Percentiles rank a stretch among this genome's conserved stretches.
Evolutionary conservation across 2,888 invertebrate species (phyloP).

Genomic region (Scaptomyza cyrtandrae): DNA sequence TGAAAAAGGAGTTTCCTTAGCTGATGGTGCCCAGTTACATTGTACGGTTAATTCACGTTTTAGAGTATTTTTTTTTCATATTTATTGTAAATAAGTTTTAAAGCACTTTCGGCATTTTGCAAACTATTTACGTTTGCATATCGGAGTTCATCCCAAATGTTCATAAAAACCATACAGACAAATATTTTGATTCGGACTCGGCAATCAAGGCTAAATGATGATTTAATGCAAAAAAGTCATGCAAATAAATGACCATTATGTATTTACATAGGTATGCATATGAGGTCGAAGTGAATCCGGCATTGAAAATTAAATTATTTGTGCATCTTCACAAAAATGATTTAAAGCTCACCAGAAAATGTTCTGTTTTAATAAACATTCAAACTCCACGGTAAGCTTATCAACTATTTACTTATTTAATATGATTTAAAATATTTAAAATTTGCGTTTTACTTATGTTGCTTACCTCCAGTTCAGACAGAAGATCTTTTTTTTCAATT

Average conservation of each 20-base stretch:
- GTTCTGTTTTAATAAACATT: no score
- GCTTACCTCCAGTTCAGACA: slow-evolving; percentile 90
- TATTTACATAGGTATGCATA: no score
- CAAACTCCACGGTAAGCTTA: no score
- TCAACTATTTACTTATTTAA: no score
- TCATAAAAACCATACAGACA: neutral
- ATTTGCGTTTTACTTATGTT: neutral
- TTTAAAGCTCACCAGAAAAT: no score
- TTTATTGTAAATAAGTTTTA: neutral
- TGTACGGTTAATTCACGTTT: neutral
- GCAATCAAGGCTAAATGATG: neutral
- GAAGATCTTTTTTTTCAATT: slow-evolving; percentile 93
- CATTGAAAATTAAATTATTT: no score
- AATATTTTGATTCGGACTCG: neutral
- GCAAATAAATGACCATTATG: neutral
- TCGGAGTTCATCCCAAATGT: neutral
- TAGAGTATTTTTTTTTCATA: neutral
- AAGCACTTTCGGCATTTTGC: neutral
- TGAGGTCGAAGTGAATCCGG: no score
- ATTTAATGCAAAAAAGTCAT: neutral
- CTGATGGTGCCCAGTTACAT: neutral
- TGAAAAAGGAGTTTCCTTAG: neutral
- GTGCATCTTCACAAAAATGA: neutral
- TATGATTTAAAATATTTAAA: neutral
- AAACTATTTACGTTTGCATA: neutral